Percentiles rank a stretch among this genome's conserved stretches.
Evolutionary conservation across 2,797 vertebrate genomes (phyloP).

Genomic region (Enteromius radiatus): DNA sequence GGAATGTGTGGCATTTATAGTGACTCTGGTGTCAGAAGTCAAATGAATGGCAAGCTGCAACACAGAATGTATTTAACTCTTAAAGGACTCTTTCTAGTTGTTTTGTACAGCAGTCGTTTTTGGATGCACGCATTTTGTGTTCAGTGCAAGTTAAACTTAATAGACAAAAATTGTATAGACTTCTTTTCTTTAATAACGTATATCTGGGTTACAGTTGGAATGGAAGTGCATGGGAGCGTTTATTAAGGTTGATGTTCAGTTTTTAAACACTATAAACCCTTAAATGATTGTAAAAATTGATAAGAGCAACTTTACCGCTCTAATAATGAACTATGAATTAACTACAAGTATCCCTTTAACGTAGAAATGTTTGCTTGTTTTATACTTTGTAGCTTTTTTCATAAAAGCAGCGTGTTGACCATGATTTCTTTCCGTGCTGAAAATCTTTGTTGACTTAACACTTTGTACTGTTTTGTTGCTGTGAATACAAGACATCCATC

Average conservation of each 20-base stretch:
- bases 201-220: neutral
- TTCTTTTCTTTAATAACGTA: neutral
- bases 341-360: neutral
- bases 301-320: neutral
- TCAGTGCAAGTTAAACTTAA: neutral
- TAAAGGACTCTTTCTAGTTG: neutral
- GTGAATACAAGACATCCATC: constrained; percentile 13
- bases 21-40: constrained; percentile 58
- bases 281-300: neutral
- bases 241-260: too few species aligned
- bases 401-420: neutral
- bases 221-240: neutral
- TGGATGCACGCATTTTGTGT: neutral
- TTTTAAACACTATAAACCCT: neutral
- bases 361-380: neutral
- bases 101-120: neutral
- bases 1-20: constrained; percentile 62
- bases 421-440: neutral
- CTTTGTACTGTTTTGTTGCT: constrained; percentile 26
- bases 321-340: neutral
- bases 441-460: constrained; percentile 24
- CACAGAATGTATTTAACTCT: constrained; percentile 32
- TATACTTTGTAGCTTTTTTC: neutral
- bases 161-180: neutral
- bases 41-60: constrained; percentile 50